Evolutionary conservation across 2,113 vertebrate species (phyloP).

Genomic region (Xiphophorus hellerii): DNA sequence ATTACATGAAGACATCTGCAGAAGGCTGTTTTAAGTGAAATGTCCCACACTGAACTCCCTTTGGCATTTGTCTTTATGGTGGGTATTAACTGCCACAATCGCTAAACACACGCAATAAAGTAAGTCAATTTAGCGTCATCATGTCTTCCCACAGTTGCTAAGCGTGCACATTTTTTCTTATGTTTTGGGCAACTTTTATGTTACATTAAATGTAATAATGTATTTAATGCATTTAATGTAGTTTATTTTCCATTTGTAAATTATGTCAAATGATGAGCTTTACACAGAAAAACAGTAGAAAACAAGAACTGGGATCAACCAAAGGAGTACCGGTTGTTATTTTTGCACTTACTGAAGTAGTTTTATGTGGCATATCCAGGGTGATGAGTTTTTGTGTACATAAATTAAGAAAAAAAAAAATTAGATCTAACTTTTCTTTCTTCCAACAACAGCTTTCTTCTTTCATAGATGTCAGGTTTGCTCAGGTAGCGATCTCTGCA

Average conservation of each 20-base stretch:
- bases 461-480: no score
- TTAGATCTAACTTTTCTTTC: no score
- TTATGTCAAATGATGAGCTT: background rate
- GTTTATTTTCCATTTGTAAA: background rate
- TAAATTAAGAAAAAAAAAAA: background rate
- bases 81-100: constrained; percentile 2
- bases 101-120: background rate
- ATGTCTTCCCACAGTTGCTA: background rate
- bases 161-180: background rate
- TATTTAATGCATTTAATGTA: no score
- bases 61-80: constrained; percentile 33
- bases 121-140: background rate
- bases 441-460: background rate
- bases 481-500: background rate
- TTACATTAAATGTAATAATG: background rate
- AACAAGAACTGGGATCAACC: background rate
- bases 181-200: background rate
- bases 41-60: constrained; percentile 17
- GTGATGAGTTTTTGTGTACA: background rate
- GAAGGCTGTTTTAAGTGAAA: constrained; percentile 36
- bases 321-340: background rate
- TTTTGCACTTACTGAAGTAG: background rate
- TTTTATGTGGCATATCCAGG: background rate
- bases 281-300: background rate
- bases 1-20: constrained; percentile 54